A percentile compares a stretch with the other conserved stretches of the same genome.
Evolutionary conservation across 2,888 invertebrate genomes (phyloP).

Genomic region (Arctia plantaginis): DNA sequence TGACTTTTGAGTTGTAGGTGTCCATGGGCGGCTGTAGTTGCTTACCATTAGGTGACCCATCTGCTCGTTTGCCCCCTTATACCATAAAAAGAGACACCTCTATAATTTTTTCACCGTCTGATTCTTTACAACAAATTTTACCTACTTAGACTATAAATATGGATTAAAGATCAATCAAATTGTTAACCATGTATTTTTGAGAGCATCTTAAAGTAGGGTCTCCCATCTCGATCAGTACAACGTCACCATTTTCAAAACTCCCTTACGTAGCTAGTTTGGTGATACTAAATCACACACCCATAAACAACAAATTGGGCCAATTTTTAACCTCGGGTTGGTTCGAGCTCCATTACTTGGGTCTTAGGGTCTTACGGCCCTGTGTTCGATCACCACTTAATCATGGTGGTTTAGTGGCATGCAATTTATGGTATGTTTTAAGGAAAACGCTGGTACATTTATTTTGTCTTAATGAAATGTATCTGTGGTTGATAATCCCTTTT

Average conservation of each 20-base stretch:
- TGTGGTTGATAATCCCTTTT: background rate
- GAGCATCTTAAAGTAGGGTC: background rate
- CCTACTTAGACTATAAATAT: background rate
- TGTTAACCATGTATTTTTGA: background rate
- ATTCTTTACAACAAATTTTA: background rate
- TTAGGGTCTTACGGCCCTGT: constrained; percentile 42
- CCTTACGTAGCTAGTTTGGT: constrained; percentile 41
- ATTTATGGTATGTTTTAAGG: constrained; percentile 22
- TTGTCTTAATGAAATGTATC: background rate
- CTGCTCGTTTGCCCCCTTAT: no score
- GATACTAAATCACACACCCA: constrained; percentile 47
- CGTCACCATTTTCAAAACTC: constrained; percentile 43
- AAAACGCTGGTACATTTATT: background rate
- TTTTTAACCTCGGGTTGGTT: constrained; percentile 41
- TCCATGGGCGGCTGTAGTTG: no score
- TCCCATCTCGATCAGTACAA: background rate
- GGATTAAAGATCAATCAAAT: background rate
- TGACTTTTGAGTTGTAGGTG: no score
- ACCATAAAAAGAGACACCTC: no score
- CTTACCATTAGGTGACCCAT: no score
- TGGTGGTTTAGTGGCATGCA: constrained; percentile 34
- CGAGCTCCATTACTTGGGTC: constrained; percentile 41
- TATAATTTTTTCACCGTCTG: background rate
- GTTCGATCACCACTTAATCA: constrained; percentile 50
- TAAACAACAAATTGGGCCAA: constrained; percentile 47